phyloP scores from a whole-genome alignment of 2,888 invertebrate species.

The Thysanoteuthis rhombus region DNA sequence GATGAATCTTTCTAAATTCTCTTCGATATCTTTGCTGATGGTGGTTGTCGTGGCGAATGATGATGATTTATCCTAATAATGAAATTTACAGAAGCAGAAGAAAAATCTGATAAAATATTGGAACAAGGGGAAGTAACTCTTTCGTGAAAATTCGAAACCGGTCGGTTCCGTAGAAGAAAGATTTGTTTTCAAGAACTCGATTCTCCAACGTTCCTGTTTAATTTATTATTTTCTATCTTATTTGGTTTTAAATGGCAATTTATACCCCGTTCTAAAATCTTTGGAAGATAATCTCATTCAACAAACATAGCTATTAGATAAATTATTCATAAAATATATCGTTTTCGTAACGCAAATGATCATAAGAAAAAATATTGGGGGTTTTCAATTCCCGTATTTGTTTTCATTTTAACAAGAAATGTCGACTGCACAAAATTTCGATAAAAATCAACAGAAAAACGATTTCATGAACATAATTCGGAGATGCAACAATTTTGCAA shows the following conservation, averaged over 20 bases:
- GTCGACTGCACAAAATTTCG: not conserved
- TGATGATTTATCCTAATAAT: too few species aligned
- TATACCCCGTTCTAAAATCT: not conserved
- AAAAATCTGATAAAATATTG: not conserved
- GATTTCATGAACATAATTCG: not conserved
- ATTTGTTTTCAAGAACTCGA: not conserved
- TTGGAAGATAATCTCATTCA: not conserved
- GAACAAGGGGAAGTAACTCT: not conserved
- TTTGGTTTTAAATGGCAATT: not conserved
- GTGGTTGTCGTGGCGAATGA: too few species aligned
- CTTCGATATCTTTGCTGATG: too few species aligned
- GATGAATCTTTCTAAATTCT: too few species aligned
- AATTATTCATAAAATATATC: too few species aligned
- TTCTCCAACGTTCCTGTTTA: not conserved
- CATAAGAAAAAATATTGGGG: not conserved
- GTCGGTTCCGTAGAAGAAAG: not conserved
- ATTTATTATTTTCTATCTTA: not conserved
- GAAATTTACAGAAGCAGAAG: too few species aligned
- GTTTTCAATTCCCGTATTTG: not conserved
- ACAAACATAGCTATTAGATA: too few species aligned
- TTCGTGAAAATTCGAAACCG: not conserved
- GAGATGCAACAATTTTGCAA: not conserved
- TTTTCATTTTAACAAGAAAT: not conserved
- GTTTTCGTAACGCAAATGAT: too few species aligned
- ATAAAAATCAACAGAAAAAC: not conserved